phyloP scores from a whole-genome alignment of 2,113 vertebrate species.

The Zosterops lateralis region DNA sequence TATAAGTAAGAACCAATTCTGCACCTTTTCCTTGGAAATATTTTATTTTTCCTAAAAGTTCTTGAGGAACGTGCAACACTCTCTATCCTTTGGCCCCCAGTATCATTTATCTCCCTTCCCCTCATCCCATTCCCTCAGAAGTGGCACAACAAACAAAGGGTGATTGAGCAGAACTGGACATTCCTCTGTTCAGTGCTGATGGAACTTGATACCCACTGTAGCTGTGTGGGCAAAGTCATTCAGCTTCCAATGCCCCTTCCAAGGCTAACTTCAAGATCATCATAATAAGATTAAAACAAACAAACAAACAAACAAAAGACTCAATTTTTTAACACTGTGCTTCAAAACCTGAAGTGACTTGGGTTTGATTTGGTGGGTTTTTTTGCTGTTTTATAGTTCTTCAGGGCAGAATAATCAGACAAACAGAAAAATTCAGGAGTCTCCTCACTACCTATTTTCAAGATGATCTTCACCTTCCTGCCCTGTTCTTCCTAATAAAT shows the following conservation, averaged over 20 bases:
- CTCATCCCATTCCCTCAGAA: neutral
- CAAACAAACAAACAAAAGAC: neutral
- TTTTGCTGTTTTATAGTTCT: neutral
- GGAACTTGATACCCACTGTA: neutral
- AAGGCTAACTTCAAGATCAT: accelerated
- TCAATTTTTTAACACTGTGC: neutral
- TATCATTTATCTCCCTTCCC: neutral
- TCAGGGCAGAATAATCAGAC: neutral
- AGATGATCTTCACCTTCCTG: conserved; percentile 20
- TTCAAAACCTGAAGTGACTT: neutral
- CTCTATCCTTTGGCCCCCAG: neutral
- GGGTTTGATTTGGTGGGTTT: neutral
- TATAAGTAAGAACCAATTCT: neutral
- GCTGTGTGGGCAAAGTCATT: neutral
- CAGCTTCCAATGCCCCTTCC: accelerated
- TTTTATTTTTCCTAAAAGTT: neutral
- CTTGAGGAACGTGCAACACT: neutral
- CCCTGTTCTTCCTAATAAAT: conserved; percentile 31
- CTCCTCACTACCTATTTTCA: conserved; percentile 10
- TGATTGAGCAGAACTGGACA: neutral
- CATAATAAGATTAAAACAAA: neutral
- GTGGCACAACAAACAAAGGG: neutral
- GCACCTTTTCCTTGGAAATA: neutral
- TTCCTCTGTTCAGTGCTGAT: neutral
- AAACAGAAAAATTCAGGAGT: neutral